Evolutionary conservation across 2,888 invertebrate genomes (phyloP).

Genomic region (Sceliomorpha sp.): DNA sequence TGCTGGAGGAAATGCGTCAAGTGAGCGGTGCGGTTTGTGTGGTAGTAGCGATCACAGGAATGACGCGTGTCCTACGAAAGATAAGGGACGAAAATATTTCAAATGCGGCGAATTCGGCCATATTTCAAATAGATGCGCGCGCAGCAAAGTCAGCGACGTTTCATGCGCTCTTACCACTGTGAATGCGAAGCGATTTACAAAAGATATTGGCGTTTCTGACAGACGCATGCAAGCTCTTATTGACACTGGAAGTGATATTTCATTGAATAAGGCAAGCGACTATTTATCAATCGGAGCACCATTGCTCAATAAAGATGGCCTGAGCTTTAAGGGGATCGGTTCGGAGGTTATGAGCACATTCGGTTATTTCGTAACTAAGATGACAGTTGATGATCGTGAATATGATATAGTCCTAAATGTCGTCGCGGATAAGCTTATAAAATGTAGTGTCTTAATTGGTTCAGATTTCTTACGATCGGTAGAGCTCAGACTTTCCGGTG

Average conservation of each 20-base stretch:
- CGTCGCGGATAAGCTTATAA: constrained; percentile 5
- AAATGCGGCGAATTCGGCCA: constrained; percentile 1
- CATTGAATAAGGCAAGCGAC: background rate
- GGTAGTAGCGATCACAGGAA: constrained; percentile 1
- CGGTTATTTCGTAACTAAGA: background rate
- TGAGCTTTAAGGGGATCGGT: constrained; percentile 6
- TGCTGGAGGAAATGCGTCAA: background rate
- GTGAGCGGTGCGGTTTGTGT: constrained; percentile 6
- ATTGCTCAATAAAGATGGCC: background rate
- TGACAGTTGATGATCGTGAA: background rate
- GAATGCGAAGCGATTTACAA: background rate
- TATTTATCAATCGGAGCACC: constrained; percentile 5
- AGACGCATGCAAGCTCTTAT: background rate
- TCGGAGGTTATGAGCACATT: constrained; percentile 4
- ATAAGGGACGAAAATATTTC: constrained; percentile 6
- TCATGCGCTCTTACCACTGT: background rate
- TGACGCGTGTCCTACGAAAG: constrained; percentile 8
- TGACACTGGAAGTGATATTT: too few species aligned
- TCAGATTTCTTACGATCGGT: background rate
- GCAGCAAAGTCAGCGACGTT: background rate
- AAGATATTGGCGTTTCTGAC: background rate
- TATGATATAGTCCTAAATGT: constrained; percentile 7
- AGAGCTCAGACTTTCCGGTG: background rate
- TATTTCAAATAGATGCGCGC: background rate
- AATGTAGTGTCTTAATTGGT: background rate